phyloP scores from a whole-genome alignment of 2,888 invertebrate species.

The Mantis religiosa region DNA sequence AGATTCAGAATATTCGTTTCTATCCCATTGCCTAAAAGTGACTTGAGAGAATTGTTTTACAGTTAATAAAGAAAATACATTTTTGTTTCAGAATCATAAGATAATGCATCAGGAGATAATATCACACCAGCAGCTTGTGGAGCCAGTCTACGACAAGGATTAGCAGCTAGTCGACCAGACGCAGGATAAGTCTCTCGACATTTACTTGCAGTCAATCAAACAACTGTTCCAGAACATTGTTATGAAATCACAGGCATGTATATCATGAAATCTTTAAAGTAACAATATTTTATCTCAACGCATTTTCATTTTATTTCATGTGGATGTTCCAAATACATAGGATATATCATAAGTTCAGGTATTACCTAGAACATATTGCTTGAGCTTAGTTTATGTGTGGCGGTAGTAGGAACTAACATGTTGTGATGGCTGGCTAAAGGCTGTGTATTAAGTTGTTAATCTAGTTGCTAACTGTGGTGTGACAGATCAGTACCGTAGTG shows the following conservation, averaged over 20 bases:
- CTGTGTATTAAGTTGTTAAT: no score
- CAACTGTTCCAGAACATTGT: slow-evolving; percentile 85
- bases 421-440: no score
- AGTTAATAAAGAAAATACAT: neutral
- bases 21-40: neutral
- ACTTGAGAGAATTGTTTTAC: neutral
- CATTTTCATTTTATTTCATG: no score
- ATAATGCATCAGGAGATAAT: slow-evolving; percentile 92
- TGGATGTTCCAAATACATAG: no score
- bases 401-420: no score
- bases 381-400: no score
- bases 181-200: slow-evolving; percentile 80
- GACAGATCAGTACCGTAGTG: no score
- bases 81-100: slow-evolving; percentile 69
- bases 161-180: slow-evolving; percentile 86
- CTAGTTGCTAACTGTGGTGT: no score
- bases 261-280: no score
- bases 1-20: neutral
- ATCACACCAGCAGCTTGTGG: slow-evolving; percentile 83
- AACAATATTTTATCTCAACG: no score
- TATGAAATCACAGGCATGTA: slow-evolving; percentile 66
- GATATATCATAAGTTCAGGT: no score
- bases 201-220: slow-evolving; percentile 83
- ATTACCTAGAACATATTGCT: no score
- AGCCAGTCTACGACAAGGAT: slow-evolving; percentile 89